These are phyloP conservation scores for Leucoptera coffeella DNA, from an alignment of 2,888 invertebrate species.

Conservation along the genomic window DNA sequence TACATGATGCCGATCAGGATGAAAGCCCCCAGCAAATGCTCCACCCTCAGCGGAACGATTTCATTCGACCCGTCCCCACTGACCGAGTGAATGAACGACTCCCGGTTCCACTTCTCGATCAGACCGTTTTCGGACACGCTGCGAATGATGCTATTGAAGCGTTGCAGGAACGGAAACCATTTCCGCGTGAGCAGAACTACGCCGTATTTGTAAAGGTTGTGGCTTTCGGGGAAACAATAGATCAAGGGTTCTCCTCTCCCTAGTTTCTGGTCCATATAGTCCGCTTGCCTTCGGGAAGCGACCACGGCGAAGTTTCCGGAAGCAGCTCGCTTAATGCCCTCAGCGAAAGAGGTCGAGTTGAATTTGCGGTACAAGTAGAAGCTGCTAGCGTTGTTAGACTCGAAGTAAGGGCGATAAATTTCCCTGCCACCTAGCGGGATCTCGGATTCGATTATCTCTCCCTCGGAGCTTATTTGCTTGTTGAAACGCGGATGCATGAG, in stretches of 20 bases:
- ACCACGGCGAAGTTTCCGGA: slow-evolving; percentile 37
- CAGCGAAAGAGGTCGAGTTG: slow-evolving; percentile 28
- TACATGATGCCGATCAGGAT: slow-evolving; percentile 40
- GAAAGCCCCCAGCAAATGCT: slow-evolving; percentile 40
- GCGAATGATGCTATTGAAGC: slow-evolving; percentile 36
- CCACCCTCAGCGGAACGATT: slow-evolving; percentile 26
- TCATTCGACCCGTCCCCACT: slow-evolving; percentile 17
- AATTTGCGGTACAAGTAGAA: slow-evolving; percentile 46
- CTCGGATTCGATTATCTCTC: slow-evolving; percentile 32
- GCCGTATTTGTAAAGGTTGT: slow-evolving; percentile 42
- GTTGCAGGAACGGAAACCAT: slow-evolving; percentile 39
- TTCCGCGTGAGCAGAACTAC: slow-evolving; percentile 36
- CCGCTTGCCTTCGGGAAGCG: slow-evolving; percentile 34
- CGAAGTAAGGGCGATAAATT: slow-evolving; percentile 44
- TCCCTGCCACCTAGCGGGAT: slow-evolving; percentile 39
- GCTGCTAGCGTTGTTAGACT: slow-evolving; percentile 37
- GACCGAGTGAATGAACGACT: slow-evolving; percentile 23
- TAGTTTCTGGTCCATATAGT: slow-evolving; percentile 34
- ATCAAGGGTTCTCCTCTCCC: slow-evolving; percentile 33
- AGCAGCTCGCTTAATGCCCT: slow-evolving; percentile 30
- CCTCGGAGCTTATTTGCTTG: slow-evolving; percentile 39
- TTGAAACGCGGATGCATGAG: slow-evolving; percentile 46
- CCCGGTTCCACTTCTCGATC: slow-evolving; percentile 43
- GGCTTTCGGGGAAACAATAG: slow-evolving; percentile 37
- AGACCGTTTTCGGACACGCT: slow-evolving; percentile 42